phyloP scores from a whole-genome alignment of 2,888 invertebrate genomes.

The Ptycholaimellus sp. region DNA sequence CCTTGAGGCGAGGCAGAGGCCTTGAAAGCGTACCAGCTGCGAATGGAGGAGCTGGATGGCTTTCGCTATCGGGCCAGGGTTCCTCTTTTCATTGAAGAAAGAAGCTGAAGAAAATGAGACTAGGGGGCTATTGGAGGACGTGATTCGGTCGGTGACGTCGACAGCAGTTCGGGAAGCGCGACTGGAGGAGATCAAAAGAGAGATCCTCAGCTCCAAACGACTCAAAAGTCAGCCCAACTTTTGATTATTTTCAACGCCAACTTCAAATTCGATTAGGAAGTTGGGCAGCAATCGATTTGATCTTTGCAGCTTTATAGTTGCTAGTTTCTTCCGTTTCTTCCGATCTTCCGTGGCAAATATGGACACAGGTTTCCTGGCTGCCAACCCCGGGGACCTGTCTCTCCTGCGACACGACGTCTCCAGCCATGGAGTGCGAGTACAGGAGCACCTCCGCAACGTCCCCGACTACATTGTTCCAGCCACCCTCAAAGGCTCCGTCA shows the following conservation, averaged over 20 bases:
- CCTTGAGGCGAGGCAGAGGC: conserved; percentile 21
- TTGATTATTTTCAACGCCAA: conserved; percentile 59
- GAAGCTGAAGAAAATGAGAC: not conserved
- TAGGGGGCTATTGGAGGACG: conserved; percentile 38
- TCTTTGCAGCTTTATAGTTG: not conserved
- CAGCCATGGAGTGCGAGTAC: conserved; percentile 54
- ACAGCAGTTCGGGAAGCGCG: conserved; percentile 78
- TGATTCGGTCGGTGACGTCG: conserved; percentile 73
- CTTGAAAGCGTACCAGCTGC: conserved; percentile 64
- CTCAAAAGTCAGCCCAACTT: too few relatives aligned
- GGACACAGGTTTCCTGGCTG: too few relatives aligned
- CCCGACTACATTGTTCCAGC: conserved; percentile 53
- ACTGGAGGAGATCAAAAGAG: conserved; percentile 74
- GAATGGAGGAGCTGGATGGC: conserved; percentile 77
- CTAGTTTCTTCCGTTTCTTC: not conserved
- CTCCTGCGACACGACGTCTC: conserved; percentile 45
- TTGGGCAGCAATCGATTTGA: conserved; percentile 9
- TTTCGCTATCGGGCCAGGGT: conserved; percentile 67
- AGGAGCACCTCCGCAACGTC: conserved; percentile 61
- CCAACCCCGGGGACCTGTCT: too few relatives aligned
- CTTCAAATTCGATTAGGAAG: conserved; percentile 57
- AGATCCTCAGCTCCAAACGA: conserved; percentile 72
- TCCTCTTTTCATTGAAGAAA: not conserved
- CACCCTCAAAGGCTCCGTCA: too few relatives aligned
- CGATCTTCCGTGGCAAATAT: conserved; percentile 32